Conservation (phyloP, 2,113 vertebrate genomes). For the Tangachromis dhanisi region DNA sequence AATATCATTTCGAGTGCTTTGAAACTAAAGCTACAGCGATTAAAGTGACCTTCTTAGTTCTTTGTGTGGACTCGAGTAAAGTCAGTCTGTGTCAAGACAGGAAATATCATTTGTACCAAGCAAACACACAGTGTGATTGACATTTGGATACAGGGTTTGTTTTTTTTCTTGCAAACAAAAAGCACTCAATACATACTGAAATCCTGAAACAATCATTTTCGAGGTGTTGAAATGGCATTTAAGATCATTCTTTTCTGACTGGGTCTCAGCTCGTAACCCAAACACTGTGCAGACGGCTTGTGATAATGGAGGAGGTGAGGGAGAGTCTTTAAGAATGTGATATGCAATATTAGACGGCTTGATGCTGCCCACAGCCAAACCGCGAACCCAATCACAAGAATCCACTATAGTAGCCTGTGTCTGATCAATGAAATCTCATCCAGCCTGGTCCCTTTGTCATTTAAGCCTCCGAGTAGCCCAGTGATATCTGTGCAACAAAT, state of each 20-base stretch:
- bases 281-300: background rate
- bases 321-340: background rate
- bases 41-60: background rate
- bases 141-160: background rate
- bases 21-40: background rate
- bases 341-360: background rate
- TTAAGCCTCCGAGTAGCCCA: background rate
- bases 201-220: background rate
- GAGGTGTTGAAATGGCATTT: background rate
- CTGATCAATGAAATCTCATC: constrained; percentile 36
- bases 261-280: background rate
- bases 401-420: background rate
- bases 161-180: background rate
- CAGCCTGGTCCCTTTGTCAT: background rate
- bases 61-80: background rate
- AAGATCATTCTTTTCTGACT: background rate
- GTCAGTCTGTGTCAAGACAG: background rate
- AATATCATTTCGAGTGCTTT: fast-evolving
- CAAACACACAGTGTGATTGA: background rate
- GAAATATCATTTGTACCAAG: background rate
- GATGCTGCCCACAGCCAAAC: background rate
- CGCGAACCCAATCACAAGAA: background rate
- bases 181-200: background rate
- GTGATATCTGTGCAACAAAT: background rate
- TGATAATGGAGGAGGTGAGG: background rate